Evolutionary conservation across 2,113 vertebrate species (phyloP), one percentile per base, ranked within the genome.

Genomic region (Trichechus manatus): DNA sequence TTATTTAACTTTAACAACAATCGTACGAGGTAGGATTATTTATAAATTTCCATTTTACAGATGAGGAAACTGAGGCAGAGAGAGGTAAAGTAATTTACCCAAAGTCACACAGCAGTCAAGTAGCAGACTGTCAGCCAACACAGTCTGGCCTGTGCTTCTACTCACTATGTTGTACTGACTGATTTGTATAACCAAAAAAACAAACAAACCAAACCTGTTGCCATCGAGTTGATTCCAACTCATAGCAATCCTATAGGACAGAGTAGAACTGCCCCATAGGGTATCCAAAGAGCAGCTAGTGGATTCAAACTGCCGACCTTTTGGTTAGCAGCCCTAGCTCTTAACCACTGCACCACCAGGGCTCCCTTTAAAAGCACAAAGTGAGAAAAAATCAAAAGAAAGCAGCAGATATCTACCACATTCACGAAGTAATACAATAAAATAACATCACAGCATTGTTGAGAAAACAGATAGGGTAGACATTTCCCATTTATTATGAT

Each of bases 1-100:
- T 93, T 10, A 19, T 74, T 79, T 88, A 59, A 64, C 89, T 91
- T 88, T 88, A 50, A 93, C 4, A 87, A 93, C 13, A 95, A 56
- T 15, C 53, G 25, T 13, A 47, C 70, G 33, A 88, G 27, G 6
- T 66, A 92, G 56, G 75, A 53, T 7, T 84, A 22, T 39, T 88
- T 70, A 63, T 61, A 36, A 79, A 68, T 66, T 9, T 31, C 36
- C 31, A 39, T 39, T 63, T 79, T 50, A 78, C 19, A 93, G 53
- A 89, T 77, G 39, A 95, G 63, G 22, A 81, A 93, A 93, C 7
- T 14, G 50, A 95, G 17, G 22, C 72, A 87, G 15, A 86, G 47
- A 91, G 77, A 66, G 53, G 15, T 50, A 92, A 90, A 86, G 7
- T 56, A 89, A 95, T 13, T 66, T 27, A 33, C 79, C 74, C 47